Percentiles rank a stretch among this genome's conserved stretches.
phyloP scores from a whole-genome alignment of 1,140 invertebrate genomes.

The Manduca sexta region DNA sequence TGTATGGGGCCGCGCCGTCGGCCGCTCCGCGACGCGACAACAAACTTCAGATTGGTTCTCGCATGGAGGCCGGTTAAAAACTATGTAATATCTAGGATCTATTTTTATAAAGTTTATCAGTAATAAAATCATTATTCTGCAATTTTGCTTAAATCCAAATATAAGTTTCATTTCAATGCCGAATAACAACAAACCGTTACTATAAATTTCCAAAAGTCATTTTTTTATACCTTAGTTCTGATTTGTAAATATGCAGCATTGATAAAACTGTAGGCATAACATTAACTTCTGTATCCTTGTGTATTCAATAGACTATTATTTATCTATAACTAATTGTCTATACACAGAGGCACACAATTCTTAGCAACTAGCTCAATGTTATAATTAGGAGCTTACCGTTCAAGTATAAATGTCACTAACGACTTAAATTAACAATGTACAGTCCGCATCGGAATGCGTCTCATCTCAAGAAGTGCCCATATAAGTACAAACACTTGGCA shows the following conservation, averaged over 20 bases:
- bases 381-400: slow-evolving; percentile 19
- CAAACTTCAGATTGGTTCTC: slow-evolving; percentile 25
- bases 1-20: too few relatives aligned
- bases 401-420: slow-evolving; percentile 33
- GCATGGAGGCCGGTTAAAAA: slow-evolving; percentile 53
- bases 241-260: too few relatives aligned
- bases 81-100: slow-evolving; percentile 50
- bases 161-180: too few relatives aligned
- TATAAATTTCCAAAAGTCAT: background rate
- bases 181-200: too few relatives aligned
- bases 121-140: slow-evolving; percentile 31
- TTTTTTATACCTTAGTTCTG: too few relatives aligned
- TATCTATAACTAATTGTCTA: slow-evolving; percentile 38
- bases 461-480: slow-evolving; percentile 4
- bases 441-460: slow-evolving; percentile 19
- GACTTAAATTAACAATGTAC: slow-evolving; percentile 25
- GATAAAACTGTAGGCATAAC: slow-evolving; percentile 14
- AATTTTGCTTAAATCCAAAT: slow-evolving; percentile 3
- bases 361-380: slow-evolving; percentile 44
- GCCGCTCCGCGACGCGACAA: slow-evolving; percentile 38
- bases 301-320: slow-evolving; percentile 22
- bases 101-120: slow-evolving; percentile 13
- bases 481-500: background rate
- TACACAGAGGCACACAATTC: slow-evolving; percentile 68
- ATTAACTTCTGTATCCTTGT: slow-evolving; percentile 24